Conservation (phyloP, 1,140 invertebrate species). For the Drosophila elegans region DNA sequence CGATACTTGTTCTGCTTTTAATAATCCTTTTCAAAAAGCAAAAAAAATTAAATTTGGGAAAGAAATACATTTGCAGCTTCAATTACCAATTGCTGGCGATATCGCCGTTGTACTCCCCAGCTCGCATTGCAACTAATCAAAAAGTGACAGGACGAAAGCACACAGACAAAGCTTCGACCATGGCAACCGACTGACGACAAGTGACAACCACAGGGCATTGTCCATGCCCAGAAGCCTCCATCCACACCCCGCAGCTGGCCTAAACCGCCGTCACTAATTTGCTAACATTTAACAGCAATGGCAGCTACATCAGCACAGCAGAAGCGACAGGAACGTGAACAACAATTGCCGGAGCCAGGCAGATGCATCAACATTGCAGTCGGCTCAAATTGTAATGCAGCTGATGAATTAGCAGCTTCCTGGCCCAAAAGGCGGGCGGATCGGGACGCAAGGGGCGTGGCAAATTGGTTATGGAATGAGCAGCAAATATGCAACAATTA, state of each 20-base stretch:
- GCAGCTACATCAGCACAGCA: conserved; percentile 35
- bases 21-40: neutral
- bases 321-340: conserved; percentile 15
- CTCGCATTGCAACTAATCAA: conserved; percentile 58
- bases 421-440: neutral
- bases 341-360: conserved; percentile 24
- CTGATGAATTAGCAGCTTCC: conserved; percentile 56
- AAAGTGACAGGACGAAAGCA: conserved; percentile 41
- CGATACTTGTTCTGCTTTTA: too few relatives aligned
- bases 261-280: conserved; percentile 71
- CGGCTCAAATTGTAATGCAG: conserved; percentile 57
- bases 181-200: conserved; percentile 62
- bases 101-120: neutral
- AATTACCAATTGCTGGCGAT: conserved; percentile 19
- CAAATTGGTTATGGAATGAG: conserved; percentile 36
- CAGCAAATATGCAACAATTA: conserved; percentile 61
- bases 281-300: conserved; percentile 70
- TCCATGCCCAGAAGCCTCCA: conserved; percentile 9
- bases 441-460: neutral
- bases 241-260: conserved; percentile 34
- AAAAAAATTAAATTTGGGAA: conserved; percentile 14
- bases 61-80: conserved; percentile 23
- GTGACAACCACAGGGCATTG: conserved; percentile 64
- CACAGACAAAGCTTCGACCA: conserved; percentile 22
- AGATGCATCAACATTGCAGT: conserved; percentile 55